Conservation (phyloP, 2,113 vertebrate species). For the Vireo altiloquus region DNA sequence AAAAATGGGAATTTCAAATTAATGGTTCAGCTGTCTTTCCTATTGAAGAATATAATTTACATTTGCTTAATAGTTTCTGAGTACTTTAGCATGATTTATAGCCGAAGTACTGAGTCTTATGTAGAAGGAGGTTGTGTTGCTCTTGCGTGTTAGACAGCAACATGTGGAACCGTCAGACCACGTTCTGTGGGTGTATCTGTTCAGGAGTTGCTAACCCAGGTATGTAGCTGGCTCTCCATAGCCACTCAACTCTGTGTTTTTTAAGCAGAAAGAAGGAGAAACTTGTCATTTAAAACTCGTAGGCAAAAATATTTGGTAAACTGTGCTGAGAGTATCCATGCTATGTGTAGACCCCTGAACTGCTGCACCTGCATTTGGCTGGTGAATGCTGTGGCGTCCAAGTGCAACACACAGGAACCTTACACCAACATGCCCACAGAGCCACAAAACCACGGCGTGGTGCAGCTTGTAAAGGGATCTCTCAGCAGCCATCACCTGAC, state of each 20-base stretch:
- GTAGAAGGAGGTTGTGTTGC: background rate
- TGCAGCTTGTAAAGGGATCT: constrained; percentile 33
- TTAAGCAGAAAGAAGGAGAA: background rate
- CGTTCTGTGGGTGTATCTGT: no score
- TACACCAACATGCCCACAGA: background rate
- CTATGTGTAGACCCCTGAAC: background rate
- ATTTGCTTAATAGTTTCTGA: background rate
- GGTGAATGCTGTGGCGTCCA: background rate
- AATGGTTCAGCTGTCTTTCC: background rate
- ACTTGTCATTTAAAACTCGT: accelerated
- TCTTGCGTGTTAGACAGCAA: accelerated
- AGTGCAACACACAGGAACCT: background rate
- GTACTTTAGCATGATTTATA: background rate
- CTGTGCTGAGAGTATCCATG: background rate
- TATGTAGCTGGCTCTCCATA: background rate
- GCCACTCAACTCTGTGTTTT: background rate
- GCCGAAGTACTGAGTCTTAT: background rate
- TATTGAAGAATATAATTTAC: background rate
- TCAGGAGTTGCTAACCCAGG: background rate
- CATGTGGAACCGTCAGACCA: background rate
- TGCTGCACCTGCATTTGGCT: background rate
- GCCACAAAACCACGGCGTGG: background rate
- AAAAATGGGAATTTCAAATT: background rate
- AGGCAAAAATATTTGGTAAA: background rate
- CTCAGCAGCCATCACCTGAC: constrained; percentile 53